Conservation (phyloP, 2,113 vertebrate species). For the Tetrao urogallus region DNA sequence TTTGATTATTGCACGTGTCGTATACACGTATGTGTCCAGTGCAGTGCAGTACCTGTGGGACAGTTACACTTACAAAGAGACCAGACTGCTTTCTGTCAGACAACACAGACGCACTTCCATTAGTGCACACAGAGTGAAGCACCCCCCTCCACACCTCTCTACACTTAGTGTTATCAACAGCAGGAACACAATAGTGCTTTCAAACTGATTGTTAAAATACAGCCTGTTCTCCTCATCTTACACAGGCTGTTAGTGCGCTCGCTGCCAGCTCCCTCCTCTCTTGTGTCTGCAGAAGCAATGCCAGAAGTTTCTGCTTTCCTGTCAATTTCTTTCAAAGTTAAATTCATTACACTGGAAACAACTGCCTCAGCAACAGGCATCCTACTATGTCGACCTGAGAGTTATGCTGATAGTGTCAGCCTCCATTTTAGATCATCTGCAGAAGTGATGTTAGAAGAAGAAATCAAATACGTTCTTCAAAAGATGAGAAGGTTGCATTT, state of each 20-base stretch:
- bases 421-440: background rate
- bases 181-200: background rate
- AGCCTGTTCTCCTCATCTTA: background rate
- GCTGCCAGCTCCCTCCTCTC: background rate
- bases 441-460: background rate
- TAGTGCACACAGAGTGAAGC: background rate
- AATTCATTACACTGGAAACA: background rate
- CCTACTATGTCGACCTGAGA: background rate
- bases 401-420: background rate
- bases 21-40: constrained; percentile 90
- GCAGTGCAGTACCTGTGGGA: constrained; percentile 90
- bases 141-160: background rate
- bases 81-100: background rate
- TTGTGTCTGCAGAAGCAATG: background rate
- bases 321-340: background rate
- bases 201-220: background rate
- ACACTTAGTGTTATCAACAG: fast-evolving
- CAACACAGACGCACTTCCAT: background rate
- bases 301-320: background rate
- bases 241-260: background rate
- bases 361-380: background rate
- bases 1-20: constrained; percentile 77
- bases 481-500: background rate
- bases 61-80: background rate
- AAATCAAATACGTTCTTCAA: background rate